Evolutionary conservation across 2,888 invertebrate species (phyloP).

Genomic region (Lordiphosa andalusiaca): DNA sequence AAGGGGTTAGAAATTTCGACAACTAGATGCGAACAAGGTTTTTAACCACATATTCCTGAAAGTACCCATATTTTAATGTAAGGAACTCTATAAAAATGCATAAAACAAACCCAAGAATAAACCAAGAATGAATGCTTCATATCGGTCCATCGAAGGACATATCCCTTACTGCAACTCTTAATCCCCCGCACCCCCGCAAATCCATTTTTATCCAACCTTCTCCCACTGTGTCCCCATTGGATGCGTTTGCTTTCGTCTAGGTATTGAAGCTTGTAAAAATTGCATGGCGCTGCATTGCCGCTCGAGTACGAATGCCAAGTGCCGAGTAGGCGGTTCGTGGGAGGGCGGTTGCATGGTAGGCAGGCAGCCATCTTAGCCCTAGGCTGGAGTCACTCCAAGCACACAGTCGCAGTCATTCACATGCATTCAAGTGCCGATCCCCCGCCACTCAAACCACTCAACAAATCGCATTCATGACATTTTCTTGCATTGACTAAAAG

Average conservation of each 20-base stretch:
- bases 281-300: slow-evolving; percentile 71
- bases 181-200: no score
- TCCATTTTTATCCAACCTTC: background rate
- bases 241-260: slow-evolving; percentile 40
- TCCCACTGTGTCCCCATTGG: background rate
- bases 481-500: slow-evolving; percentile 65
- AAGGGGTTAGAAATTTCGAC: no score
- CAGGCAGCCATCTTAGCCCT: slow-evolving; percentile 61
- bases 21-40: no score
- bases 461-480: slow-evolving; percentile 72
- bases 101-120: no score
- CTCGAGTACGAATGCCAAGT: slow-evolving; percentile 54
- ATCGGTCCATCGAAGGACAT: no score
- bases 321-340: slow-evolving; percentile 18
- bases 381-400: slow-evolving; percentile 52
- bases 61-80: no score
- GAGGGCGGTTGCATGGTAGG: background rate
- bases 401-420: slow-evolving; percentile 57
- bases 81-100: no score
- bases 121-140: no score
- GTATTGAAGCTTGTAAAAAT: slow-evolving; percentile 74
- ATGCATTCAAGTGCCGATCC: slow-evolving; percentile 60
- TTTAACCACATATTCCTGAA: no score
- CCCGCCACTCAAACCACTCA: slow-evolving; percentile 15
- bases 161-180: no score